Evolutionary conservation across 64 coral and sea anemone genomes (phyloP).

Genomic region (Pocillopora verrucosa): DNA sequence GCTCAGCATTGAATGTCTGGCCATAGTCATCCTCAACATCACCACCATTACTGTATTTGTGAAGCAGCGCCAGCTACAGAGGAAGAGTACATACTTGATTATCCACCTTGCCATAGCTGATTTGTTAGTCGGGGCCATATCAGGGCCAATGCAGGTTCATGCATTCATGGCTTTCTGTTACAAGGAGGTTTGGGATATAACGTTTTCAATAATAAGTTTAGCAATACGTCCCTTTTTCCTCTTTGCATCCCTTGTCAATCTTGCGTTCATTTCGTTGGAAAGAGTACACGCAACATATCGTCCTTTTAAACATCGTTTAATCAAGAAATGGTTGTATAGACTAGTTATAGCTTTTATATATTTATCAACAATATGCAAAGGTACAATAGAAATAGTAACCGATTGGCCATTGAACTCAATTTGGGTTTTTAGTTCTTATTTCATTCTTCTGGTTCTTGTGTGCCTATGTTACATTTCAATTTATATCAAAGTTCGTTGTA

Average conservation of each 20-base stretch:
- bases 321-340: neutral
- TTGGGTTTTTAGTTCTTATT: neutral
- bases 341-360: neutral
- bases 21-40: neutral
- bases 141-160: neutral
- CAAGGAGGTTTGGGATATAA: neutral
- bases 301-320: neutral
- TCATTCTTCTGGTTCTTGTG: neutral
- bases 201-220: neutral
- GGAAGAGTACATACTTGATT: neutral
- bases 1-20: too few species aligned
- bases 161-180: neutral
- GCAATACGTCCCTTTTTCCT: neutral
- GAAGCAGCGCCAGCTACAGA: neutral
- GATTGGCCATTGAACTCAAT: fast-evolving
- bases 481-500: neutral
- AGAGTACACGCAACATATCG: neutral
- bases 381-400: neutral
- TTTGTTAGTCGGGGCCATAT: neutral
- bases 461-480: neutral
- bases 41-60: conserved; percentile 9
- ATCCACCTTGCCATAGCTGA: conserved; percentile 6
- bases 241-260: neutral
- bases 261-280: neutral
- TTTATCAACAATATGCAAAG: neutral